These are phyloP conservation scores for Lampris megalopsis DNA, from an alignment of 2,113 vertebrate genomes.

Conservation along the genomic window DNA sequence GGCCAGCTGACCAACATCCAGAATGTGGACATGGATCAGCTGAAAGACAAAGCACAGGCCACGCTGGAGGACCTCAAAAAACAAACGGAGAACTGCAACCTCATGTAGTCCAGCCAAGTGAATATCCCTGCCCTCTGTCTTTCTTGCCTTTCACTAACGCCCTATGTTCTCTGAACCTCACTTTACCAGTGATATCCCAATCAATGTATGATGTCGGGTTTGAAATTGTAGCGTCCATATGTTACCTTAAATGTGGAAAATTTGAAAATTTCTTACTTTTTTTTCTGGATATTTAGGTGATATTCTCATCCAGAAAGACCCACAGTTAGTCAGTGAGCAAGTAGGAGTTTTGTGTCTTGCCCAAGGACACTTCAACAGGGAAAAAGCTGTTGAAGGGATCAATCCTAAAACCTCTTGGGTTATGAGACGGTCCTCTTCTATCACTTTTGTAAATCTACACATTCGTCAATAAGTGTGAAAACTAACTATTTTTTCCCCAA, in stretches of 20 bases:
- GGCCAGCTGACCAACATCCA: constrained; percentile 95
- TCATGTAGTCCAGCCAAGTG: constrained; percentile 88
- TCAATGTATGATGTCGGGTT: neutral
- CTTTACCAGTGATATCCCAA: constrained; percentile 28
- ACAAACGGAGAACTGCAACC: constrained; percentile 91
- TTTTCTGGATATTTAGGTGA: neutral
- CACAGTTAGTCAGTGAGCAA: neutral
- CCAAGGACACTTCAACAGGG: neutral
- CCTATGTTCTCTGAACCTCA: constrained; percentile 35
- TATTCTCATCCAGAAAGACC: no score
- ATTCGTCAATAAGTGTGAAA: constrained; percentile 1
- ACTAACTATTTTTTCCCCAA: constrained; percentile 18
- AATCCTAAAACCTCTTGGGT: neutral
- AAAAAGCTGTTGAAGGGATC: neutral
- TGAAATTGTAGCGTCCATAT: neutral
- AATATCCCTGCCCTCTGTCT: constrained; percentile 22
- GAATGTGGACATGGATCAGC: constrained; percentile 92
- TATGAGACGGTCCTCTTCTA: no score
- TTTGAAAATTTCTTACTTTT: constrained; percentile 2
- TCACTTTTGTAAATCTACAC: neutral
- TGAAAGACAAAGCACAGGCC: constrained; percentile 96
- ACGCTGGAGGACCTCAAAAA: constrained; percentile 96
- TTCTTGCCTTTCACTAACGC: constrained; percentile 1
- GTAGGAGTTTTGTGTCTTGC: neutral
- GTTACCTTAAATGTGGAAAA: constrained; percentile 22